phyloP scores from a whole-genome alignment of 2,113 vertebrate genomes.

The Phylloscopus trochiloides region DNA sequence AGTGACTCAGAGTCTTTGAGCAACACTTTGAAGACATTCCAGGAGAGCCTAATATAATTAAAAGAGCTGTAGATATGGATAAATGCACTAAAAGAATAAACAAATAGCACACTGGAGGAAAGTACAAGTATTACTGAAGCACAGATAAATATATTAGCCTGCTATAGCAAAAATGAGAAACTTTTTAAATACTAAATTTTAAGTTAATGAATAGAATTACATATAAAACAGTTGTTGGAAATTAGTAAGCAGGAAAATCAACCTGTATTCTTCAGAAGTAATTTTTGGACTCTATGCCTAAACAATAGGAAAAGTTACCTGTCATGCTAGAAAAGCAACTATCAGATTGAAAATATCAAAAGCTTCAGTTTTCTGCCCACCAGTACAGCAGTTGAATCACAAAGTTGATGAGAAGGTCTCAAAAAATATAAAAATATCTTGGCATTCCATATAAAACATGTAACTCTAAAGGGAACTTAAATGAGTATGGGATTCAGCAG shows the following conservation, averaged over 20 bases:
- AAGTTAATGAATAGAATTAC: not conserved
- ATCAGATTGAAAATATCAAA: not conserved
- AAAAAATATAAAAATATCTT: not conserved
- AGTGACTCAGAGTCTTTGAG: not conserved
- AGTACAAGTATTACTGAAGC: not conserved
- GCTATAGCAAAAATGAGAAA: not conserved
- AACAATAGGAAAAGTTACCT: not conserved
- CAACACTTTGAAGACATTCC: conserved; percentile 53
- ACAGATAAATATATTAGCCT: not conserved
- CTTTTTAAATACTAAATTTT: not conserved
- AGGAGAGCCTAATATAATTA: conserved; percentile 28
- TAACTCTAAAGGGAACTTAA: not conserved
- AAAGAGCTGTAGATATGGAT: not conserved
- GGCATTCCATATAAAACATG: not conserved
- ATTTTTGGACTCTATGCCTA: not conserved
- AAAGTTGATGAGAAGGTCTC: not conserved
- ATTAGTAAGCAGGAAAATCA: not conserved
- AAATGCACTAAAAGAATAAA: conserved; percentile 4
- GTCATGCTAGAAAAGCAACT: not conserved
- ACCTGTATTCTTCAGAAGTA: not conserved
- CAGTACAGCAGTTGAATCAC: not conserved
- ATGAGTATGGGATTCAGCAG: not conserved
- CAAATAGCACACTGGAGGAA: not conserved
- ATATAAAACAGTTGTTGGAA: not conserved
- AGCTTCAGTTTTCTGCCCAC: not conserved